Evolutionary conservation across 1,140 invertebrate species (phyloP), one percentile per base, ranked within the genome.

Genomic region (Solen grandis): DNA sequence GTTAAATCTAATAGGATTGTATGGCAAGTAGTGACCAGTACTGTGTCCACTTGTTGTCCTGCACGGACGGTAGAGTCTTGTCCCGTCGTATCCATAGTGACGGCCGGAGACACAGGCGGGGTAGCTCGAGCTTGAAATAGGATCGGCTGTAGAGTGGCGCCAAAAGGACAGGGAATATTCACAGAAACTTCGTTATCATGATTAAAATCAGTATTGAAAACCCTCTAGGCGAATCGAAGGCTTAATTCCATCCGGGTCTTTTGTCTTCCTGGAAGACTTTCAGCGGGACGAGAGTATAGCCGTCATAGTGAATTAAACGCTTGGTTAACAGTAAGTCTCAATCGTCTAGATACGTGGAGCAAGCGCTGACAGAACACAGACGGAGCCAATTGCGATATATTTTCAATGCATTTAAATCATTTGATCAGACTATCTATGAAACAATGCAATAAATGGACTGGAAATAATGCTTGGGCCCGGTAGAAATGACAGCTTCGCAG

Each of bases 391-490:
- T 65, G 59, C 36, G 72, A 75, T 75, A 75, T 75, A 75, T 75
- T 75, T 75, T 55, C 72, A 75, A 75, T 75, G 72, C 72, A 75
- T 75, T 75, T 75, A 62, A 75, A 75, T 75, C 41, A 52, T 50
- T 75, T 31, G 57, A 59, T 59, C 29, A 46, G 52, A 59, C 41
- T 60, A 46, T 63, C 35, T 27, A 27, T 25, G 38, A 62, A 62
- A 75, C 55, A 75, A 75, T 33, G 72, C 33, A 75, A 46, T 35
- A 62, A 75, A 75, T 75, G 33, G 54, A 31, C 27, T 52, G 72
- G 36, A 75, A 75, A 31, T 75, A 75, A 75, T 75, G 10, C 27
- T 19, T 25, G 29, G 3, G 33, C 59, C 41, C 27, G 38, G 19
- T 60, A 19, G 33, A 52, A 62, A 4, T 62, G 72, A 63, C 57